These are phyloP conservation scores for Philereme vetulata DNA, from an alignment of 2,888 invertebrate genomes.

Conservation along the genomic window DNA sequence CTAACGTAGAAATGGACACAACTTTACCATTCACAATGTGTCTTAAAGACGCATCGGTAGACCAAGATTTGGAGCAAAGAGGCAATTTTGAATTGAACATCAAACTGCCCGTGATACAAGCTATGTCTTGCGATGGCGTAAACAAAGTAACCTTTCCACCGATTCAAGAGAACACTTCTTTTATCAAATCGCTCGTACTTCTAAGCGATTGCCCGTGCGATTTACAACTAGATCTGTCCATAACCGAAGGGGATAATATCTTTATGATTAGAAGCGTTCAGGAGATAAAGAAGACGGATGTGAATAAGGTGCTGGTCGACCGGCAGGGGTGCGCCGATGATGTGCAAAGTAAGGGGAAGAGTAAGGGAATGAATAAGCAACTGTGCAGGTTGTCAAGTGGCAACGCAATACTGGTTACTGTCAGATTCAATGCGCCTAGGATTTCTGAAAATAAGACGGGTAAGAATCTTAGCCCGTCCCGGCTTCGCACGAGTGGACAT, in stretches of 20 bases:
- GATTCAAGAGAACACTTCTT: slow-evolving; percentile 54
- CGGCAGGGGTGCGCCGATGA: slow-evolving; percentile 54
- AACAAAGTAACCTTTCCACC: slow-evolving; percentile 65
- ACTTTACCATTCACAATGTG: slow-evolving; percentile 56
- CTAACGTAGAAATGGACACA: slow-evolving; percentile 58
- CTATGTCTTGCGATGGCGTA: slow-evolving; percentile 67
- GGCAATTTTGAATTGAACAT: slow-evolving; percentile 59
- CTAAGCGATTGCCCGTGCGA: slow-evolving; percentile 70
- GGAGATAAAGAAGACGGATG: slow-evolving; percentile 68
- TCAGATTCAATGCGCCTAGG: slow-evolving; percentile 65
- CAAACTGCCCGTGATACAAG: slow-evolving; percentile 68
- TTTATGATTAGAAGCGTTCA: slow-evolving; percentile 68
- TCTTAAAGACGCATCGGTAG: slow-evolving; percentile 66
- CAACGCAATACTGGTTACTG: slow-evolving; percentile 66
- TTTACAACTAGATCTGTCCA: slow-evolving; percentile 62
- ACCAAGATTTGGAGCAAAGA: slow-evolving; percentile 58
- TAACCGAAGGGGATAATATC: slow-evolving; percentile 59
- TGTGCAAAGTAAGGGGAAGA: slow-evolving; percentile 49
- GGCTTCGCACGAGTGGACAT: no score
- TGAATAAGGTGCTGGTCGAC: slow-evolving; percentile 66
- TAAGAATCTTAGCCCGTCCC: slow-evolving; percentile 42
- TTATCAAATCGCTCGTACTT: slow-evolving; percentile 64
- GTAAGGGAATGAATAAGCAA: slow-evolving; percentile 60
- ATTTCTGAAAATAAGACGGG: slow-evolving; percentile 56
- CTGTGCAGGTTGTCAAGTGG: slow-evolving; percentile 67